Evolutionary conservation across 2,797 vertebrate species (phyloP).

Genomic region (Otolemur crassicaudatus): DNA sequence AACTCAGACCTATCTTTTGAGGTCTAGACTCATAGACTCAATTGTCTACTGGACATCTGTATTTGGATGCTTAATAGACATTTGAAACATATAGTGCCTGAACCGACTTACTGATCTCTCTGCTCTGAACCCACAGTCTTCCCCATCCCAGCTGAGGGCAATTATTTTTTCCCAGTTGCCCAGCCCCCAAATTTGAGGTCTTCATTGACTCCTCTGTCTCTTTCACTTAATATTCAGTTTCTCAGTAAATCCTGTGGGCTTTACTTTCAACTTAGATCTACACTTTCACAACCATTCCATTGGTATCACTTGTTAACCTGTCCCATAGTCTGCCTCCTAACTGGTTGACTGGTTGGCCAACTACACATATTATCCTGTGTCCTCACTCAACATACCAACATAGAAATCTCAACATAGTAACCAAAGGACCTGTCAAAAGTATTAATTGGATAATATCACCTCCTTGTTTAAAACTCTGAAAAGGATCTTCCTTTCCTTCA

Average conservation of each 20-base stretch:
- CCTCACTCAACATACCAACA: no score
- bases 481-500: background rate
- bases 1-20: background rate
- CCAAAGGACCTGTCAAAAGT: background rate
- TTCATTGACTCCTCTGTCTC: background rate
- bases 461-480: background rate
- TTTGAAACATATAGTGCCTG: background rate
- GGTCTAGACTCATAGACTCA: background rate
- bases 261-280: background rate
- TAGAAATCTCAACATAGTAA: background rate
- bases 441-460: background rate
- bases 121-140: background rate
- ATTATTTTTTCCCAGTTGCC: background rate
- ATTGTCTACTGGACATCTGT: background rate
- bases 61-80: background rate
- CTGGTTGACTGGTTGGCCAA: background rate
- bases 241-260: background rate
- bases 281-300: background rate
- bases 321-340: background rate
- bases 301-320: background rate
- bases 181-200: background rate
- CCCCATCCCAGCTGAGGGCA: background rate
- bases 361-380: background rate
- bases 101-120: background rate
- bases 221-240: background rate